Conservation (phyloP, 2,888 invertebrate species). For the Eueremaeus valkanovi region DNA sequence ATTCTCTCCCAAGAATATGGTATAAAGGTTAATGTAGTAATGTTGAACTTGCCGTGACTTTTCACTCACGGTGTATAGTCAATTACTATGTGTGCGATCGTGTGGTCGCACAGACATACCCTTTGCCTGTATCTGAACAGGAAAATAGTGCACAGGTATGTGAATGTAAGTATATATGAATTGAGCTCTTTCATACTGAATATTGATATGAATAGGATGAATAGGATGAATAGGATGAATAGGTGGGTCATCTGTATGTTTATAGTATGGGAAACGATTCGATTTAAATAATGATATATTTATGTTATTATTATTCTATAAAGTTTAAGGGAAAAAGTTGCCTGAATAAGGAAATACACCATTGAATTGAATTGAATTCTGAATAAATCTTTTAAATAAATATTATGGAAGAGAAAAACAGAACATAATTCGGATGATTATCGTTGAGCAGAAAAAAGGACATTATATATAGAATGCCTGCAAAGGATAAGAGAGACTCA, state of each 20-base stretch:
- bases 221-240: too few relatives aligned
- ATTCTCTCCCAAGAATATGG: too few relatives aligned
- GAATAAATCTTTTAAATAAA: background rate
- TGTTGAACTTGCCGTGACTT: too few relatives aligned
- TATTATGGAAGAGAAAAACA: background rate
- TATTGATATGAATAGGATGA: too few relatives aligned
- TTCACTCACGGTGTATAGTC: too few relatives aligned
- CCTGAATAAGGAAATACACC: background rate
- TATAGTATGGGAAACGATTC: background rate
- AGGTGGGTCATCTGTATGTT: constrained; percentile 3
- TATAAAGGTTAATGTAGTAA: too few relatives aligned
- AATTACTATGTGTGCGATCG: too few relatives aligned
- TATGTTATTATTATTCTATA: constrained; percentile 7
- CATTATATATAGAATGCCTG: background rate
- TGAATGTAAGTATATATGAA: too few relatives aligned
- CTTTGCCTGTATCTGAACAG: too few relatives aligned
- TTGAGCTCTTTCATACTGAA: too few relatives aligned
- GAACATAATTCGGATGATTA: background rate
- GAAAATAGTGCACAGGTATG: constrained; percentile 1
- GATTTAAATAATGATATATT: constrained; percentile 25
- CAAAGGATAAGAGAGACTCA: background rate
- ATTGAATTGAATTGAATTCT: background rate
- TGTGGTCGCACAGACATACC: background rate
- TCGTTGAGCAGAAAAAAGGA: background rate
- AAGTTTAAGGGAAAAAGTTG: background rate